These are phyloP conservation scores for Aplochiton taeniatus DNA, from an alignment of 2,797 vertebrate species.

Conservation along the genomic window DNA sequence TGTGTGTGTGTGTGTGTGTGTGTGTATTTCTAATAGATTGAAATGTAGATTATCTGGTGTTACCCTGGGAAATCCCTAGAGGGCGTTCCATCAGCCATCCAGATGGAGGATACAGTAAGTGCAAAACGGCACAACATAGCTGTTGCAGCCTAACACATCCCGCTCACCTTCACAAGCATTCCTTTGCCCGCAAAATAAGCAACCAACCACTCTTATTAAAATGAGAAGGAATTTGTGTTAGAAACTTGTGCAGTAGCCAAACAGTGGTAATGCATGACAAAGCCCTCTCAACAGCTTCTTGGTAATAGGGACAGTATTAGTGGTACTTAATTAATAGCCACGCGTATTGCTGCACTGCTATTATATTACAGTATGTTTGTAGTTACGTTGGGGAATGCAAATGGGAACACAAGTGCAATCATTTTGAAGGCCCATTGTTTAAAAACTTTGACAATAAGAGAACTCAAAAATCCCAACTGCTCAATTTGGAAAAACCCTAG, in stretches of 20 bases:
- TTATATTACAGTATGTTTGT: constrained; percentile 34
- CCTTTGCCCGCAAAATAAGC: constrained; percentile 8
- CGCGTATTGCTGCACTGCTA: constrained; percentile 28
- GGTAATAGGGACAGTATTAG: no score
- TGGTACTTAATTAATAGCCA: no score
- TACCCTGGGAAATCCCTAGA: constrained; percentile 31
- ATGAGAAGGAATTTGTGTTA: no score
- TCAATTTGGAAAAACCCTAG: constrained; percentile 65
- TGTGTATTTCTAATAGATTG: neutral
- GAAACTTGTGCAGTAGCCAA: no score
- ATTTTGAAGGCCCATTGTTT: constrained; percentile 41
- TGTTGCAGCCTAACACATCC: neutral
- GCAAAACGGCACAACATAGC: constrained; percentile 13
- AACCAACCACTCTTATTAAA: neutral
- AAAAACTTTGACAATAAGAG: constrained; percentile 57
- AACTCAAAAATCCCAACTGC: constrained; percentile 59
- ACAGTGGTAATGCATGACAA: no score
- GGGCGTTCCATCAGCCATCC: constrained; percentile 33
- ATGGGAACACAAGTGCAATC: constrained; percentile 34
- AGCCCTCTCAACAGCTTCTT: no score
- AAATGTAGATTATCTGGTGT: constrained; percentile 16
- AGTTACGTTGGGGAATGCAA: constrained; percentile 48
- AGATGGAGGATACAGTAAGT: constrained; percentile 27
- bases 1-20: neutral
- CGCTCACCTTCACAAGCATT: constrained; percentile 21